Conservation (phyloP, 2,113 vertebrate species). For the Aix galericulata region DNA sequence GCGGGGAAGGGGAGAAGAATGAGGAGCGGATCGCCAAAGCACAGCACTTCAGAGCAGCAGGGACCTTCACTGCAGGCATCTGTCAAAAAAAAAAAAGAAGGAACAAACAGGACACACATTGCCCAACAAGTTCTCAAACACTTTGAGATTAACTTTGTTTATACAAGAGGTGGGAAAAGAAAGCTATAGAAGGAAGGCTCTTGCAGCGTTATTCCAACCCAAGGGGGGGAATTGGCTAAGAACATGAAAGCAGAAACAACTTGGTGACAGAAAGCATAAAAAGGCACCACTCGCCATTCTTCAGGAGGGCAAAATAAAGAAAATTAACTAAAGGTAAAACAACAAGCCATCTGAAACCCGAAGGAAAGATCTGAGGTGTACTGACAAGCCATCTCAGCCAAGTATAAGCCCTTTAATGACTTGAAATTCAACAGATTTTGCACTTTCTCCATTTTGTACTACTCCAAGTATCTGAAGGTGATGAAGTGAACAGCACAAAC, state of each 20-base stretch:
- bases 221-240: neutral
- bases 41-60: neutral
- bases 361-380: neutral
- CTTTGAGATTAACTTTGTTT: neutral
- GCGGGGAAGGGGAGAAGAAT: neutral
- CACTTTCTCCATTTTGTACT: neutral
- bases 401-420: neutral
- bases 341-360: neutral
- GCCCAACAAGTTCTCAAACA: neutral
- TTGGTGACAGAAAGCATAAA: neutral
- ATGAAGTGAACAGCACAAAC: neutral
- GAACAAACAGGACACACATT: neutral
- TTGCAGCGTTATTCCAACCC: neutral
- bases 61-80: neutral
- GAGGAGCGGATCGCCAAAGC: neutral
- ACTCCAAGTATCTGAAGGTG: neutral
- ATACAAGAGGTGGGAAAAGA: neutral
- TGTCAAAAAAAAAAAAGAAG: neutral
- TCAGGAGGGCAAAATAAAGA: neutral
- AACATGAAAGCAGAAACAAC: neutral
- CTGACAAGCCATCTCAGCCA: neutral
- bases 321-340: neutral
- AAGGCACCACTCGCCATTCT: neutral
- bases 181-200: neutral
- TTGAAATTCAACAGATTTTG: neutral